Evolutionary conservation across 2,888 invertebrate genomes (phyloP).

Genomic region (Agrochola circellaris): DNA sequence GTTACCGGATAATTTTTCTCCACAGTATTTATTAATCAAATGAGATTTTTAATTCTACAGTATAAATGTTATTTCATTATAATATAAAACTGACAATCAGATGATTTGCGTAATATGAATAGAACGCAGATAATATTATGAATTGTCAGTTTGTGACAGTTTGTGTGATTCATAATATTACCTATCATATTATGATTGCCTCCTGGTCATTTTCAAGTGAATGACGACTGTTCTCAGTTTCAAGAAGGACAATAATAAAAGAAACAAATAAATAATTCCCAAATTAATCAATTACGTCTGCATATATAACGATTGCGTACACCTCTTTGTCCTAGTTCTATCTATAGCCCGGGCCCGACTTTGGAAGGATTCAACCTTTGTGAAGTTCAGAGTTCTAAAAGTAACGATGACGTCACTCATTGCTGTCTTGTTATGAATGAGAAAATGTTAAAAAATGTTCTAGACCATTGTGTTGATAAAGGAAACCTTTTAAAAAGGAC

Average conservation of each 20-base stretch:
- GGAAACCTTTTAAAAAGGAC: conserved; percentile 22
- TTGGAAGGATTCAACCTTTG: conserved; percentile 44
- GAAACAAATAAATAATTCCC: conserved; percentile 9
- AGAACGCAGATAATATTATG: too few relatives aligned
- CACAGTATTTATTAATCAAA: too few relatives aligned
- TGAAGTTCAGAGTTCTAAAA: conserved; percentile 11
- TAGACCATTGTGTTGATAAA: background rate
- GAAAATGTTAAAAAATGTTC: conserved; percentile 16
- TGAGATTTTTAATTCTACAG: too few relatives aligned
- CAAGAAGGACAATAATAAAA: background rate
- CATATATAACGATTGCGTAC: conserved; percentile 36
- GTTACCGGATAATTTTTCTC: too few relatives aligned
- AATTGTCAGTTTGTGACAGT: too few relatives aligned
- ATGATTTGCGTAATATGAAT: too few relatives aligned
- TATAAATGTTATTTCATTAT: too few relatives aligned
- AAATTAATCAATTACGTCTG: conserved; percentile 19
- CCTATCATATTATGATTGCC: too few relatives aligned
- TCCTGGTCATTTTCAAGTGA: background rate
- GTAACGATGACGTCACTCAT: conserved; percentile 15
- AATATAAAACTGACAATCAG: too few relatives aligned
- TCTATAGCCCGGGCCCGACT: conserved; percentile 21
- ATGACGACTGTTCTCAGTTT: conserved; percentile 1
- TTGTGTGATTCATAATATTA: too few relatives aligned
- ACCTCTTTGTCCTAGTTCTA: conserved; percentile 32
- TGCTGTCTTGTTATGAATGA: background rate